Conservation (phyloP, 2,888 invertebrate species). For the Idaea biselata region DNA sequence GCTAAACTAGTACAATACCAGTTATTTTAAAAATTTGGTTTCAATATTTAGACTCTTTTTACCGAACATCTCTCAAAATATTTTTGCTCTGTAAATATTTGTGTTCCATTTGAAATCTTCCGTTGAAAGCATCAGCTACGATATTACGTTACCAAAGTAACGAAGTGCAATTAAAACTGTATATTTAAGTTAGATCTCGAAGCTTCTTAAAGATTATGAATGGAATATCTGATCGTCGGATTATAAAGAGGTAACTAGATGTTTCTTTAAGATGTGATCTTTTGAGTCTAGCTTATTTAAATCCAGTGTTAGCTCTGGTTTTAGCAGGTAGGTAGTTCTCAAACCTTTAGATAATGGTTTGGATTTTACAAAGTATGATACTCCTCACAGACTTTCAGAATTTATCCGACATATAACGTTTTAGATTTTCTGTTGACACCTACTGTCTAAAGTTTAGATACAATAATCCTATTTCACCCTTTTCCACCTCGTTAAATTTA, state of each 20-base stretch:
- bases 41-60: neutral
- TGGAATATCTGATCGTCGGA: neutral
- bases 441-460: too few relatives aligned
- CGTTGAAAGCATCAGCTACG: neutral
- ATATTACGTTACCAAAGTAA: neutral
- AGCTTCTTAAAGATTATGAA: neutral
- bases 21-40: neutral
- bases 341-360: neutral
- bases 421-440: too few relatives aligned
- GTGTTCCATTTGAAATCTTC: neutral
- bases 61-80: neutral
- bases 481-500: too few relatives aligned
- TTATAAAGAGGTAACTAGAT: neutral
- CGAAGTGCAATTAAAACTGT: neutral
- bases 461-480: too few relatives aligned
- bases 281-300: neutral
- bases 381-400: neutral
- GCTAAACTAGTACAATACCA: neutral
- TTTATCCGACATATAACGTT: too few relatives aligned
- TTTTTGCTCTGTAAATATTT: neutral
- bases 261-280: neutral
- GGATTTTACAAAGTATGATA: neutral
- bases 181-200: neutral
- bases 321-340: neutral
- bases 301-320: neutral